Base-by-base conservation (phyloP, 1,140 invertebrate genomes). In the Calycopis cecrops region DNA sequence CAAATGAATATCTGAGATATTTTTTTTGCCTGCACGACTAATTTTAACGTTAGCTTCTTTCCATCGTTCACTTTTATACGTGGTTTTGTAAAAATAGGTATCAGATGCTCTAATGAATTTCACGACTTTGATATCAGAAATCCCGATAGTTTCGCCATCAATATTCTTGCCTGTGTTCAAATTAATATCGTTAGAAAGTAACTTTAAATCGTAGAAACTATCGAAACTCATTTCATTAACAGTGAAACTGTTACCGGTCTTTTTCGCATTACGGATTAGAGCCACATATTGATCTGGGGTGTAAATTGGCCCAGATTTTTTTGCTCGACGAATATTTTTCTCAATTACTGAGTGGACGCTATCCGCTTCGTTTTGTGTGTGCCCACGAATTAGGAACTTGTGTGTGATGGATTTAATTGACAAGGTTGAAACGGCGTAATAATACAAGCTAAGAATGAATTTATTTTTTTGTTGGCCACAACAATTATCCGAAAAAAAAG, bases 141-240 rank as follows among this genome's bases (percentile, higher is more conserved):
- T 51, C 35, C 16, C 35, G n/a, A 51, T 12, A 35, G n/a, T 35
- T n/a, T 35, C 35, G 14, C 35, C 28, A 37, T 14, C 14, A 51
- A 35, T 12, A 35, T 51, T 33, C n/a, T 51, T 51, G 49, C 9
- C 16, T 35, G 35, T 12, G 33, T 51, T 51, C 10, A 51, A 51
- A 35, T 51, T 51, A 35, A 51, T 33, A 33, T 35, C 49, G n/a
- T 51, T 33, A 51, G 49, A 51, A 14, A 51, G 35, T 28, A 51
- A 4, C 49, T 51, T 51, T 16, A 51, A 34, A 51, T 51, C 49
- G 16, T 34, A 34, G 33, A 35, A 51, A 51, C 12, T 34, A 51
- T 35, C 33, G 16, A 51, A 51, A 35, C 35, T 17, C 34, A 51
- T 35, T 35, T 51, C 49, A 17, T 51, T 51, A 35, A 35, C 49